Base-by-base conservation (phyloP, 2,113 vertebrate species). In the Brienomyrus brachyistius region DNA sequence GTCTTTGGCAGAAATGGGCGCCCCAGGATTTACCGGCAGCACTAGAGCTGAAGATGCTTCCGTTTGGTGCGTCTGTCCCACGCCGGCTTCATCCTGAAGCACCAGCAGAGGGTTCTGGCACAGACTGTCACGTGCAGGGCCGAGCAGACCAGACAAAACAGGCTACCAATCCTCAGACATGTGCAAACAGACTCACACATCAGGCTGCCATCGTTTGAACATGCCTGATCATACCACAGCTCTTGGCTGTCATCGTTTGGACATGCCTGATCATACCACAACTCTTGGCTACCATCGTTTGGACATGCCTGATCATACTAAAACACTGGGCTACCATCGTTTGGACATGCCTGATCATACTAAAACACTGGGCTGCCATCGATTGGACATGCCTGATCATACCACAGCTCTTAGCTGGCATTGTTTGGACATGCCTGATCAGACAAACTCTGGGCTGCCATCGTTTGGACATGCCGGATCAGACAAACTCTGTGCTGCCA, bases 1-100 rank as follows among this genome's bases (percentile, higher is more conserved):
- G 88, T 23, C 88, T 45, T 52, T 40, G 47, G 47, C 17, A 27
- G 88, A 89, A 80, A 88, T 51, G 6, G 66, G 15, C 19, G 27
- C 70, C 70, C 8, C 13, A 82, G 88, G 88, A 80, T 51, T 52
- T 80, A 21, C 88, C 48, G 74, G 31, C 8, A 19, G 62, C 88
- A 11, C 17, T 52, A 52, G 35, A 35, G 27, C 47, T 86, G 84
- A 10, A 21, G 40, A 83, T n/a, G 40, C 40, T 83, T 48, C 80
- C 4, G 48, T 86, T 5, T n/a, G 48, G 47, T 52, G 48, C 31
- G 3, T 54, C 51, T 54, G 51, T 54, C 6, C 51, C 6, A 5
- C 15, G 17, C 13, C n/a, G 5, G 5, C 3, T 8, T 56, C 35
- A 8, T 27, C 23, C 45, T 85, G 7, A 85, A 50, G 45, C 43